These are phyloP conservation scores for Saiga tatarica DNA, from an alignment of 2,113 vertebrate genomes.

Conservation along the genomic window DNA sequence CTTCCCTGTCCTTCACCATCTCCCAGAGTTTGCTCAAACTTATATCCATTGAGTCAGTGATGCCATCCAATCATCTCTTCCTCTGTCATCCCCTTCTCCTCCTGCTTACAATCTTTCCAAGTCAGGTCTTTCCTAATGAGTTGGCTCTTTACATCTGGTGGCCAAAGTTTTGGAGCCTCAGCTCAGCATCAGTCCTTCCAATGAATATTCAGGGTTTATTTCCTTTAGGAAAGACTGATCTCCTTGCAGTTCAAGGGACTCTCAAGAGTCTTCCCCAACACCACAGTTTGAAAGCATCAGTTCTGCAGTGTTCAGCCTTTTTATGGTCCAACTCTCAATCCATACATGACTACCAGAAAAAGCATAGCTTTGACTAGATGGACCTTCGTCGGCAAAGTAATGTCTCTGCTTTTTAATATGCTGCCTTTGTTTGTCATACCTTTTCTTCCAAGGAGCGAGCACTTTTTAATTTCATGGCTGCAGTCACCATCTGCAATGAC, in stretches of 20 bases:
- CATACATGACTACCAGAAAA: neutral
- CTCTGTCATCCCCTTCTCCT: neutral
- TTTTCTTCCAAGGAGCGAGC: neutral
- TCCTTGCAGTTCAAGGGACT: neutral
- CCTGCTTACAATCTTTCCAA: neutral
- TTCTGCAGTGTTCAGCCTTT: accelerated
- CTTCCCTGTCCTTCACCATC: neutral
- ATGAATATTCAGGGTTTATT: neutral
- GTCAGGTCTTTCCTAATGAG: neutral
- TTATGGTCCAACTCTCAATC: neutral
- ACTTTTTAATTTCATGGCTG: neutral
- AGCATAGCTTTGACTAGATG: neutral
- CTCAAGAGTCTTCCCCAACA: neutral
- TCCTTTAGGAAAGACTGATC: neutral
- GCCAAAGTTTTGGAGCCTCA: neutral
- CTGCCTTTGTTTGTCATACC: neutral
- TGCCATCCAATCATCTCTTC: neutral
- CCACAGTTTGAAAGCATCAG: neutral
- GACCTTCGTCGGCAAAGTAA: neutral
- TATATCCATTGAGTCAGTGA: neutral
- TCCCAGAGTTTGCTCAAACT: neutral
- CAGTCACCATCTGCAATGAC: neutral
- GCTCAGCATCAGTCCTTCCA: neutral
- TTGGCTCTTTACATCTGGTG: neutral
- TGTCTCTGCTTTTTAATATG: neutral